Base-by-base conservation (phyloP, 23 tunicate genomes). In the Styela clava region DNA sequence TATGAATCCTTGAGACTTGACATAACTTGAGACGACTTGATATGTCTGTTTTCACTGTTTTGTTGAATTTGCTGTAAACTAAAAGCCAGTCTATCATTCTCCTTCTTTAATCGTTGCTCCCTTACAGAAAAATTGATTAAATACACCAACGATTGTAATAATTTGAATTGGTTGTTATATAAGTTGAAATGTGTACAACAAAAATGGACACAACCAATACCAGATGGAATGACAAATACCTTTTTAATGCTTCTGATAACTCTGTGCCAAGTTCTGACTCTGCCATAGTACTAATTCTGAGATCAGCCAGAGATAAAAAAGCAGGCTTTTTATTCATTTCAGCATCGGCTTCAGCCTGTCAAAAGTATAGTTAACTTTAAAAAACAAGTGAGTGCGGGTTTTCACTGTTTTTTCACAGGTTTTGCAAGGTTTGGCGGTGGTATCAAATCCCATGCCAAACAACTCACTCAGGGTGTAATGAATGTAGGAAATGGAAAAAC, bases 1-100 rank as follows among this genome's bases (percentile, higher is more conserved):
- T 29, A 35, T 18, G 62, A 36, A 52, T 24, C 37, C 62, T 51
- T 78, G 26, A 52, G 51, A 1, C 24, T 28, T 20, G 68, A 29
- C 31, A 28, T 22, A 29, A 78, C 82, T 1, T 78, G 30, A 22
- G 35, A 33, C 0, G 82, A 79, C 64, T 23, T 79, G 83, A 20
- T 12, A 33, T 79, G 34, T 20, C 37, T 29, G 34, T 79, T 64
- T 62, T 30, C 34, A 78, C 82, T 51, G 25, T 78, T 78, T 20
- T 23, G 62, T 25, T 33, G 34, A 70, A 64, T 33, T 69, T 79
- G 71, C 24, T 67, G 71, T 29, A 67, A 67, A 18, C 23, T 18
- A 0, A 67, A 67, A 27, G 71, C 30, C 22, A 67, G 30, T 67
- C 71, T 67, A 25, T 67, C 71, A 29, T 25, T 67, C 22, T 67